Evolutionary conservation across 2,888 invertebrate genomes (phyloP).

Genomic region (Eristalinus aeneus): DNA sequence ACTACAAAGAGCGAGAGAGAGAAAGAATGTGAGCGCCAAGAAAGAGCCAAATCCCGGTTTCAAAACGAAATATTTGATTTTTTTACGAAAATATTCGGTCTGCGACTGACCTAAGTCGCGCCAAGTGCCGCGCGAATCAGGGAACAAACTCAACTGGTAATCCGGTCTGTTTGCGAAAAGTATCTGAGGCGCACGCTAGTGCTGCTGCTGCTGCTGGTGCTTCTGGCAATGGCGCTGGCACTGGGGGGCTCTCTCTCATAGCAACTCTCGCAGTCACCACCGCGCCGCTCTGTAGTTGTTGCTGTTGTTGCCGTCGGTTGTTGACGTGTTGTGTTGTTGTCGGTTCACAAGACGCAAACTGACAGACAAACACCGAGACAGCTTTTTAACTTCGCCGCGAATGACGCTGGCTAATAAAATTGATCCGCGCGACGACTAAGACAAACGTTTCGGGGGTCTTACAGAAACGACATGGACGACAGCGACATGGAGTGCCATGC

Average conservation of each 20-base stretch:
- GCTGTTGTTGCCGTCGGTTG: not conserved
- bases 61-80: not conserved
- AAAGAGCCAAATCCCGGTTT: not conserved
- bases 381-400: slow-evolving; percentile 49
- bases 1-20: not conserved
- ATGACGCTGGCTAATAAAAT: slow-evolving; percentile 46
- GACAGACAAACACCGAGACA: slow-evolving; percentile 26
- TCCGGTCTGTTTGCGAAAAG: slow-evolving; percentile 62
- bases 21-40: not conserved
- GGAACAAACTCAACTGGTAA: slow-evolving; percentile 62
- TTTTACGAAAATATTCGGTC: slow-evolving; percentile 10
- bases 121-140: slow-evolving; percentile 56
- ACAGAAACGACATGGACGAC: not conserved
- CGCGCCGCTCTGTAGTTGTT: too few species aligned
- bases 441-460: slow-evolving; percentile 34
- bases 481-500: not conserved
- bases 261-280: not conserved
- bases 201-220: slow-evolving; percentile 16
- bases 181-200: slow-evolving; percentile 46
- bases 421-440: slow-evolving; percentile 4
- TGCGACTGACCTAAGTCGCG: slow-evolving; percentile 36
- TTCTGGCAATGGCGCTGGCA: slow-evolving; percentile 8
- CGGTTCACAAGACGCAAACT: not conserved
- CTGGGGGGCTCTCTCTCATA: slow-evolving; percentile 27
- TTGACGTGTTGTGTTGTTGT: not conserved